These are phyloP conservation scores for Hecatera dysodea DNA, from an alignment of 2,888 invertebrate genomes.

Conservation along the genomic window DNA sequence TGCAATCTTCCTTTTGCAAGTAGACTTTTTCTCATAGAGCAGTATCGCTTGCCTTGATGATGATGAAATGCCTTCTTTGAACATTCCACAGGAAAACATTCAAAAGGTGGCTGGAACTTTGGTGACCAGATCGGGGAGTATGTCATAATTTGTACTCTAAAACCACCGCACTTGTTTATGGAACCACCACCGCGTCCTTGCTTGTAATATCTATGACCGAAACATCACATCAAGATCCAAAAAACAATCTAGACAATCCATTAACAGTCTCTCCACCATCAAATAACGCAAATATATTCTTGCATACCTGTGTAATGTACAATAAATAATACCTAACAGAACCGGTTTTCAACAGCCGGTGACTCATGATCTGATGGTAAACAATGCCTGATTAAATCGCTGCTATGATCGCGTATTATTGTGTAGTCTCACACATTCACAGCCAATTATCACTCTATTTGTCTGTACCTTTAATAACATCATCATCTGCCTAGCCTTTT, in stretches of 20 bases:
- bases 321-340: constrained; percentile 20
- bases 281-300: constrained; percentile 12
- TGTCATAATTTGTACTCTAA: too few species aligned
- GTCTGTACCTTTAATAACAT: not conserved
- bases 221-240: not conserved
- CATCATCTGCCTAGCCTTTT: too few species aligned
- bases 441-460: constrained; percentile 16
- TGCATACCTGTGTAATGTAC: constrained; percentile 38
- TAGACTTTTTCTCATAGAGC: too few species aligned
- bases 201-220: too few species aligned
- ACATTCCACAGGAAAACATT: not conserved
- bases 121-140: not conserved
- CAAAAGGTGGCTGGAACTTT: not conserved
- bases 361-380: constrained; percentile 51
- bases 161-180: too few species aligned
- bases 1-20: too few species aligned
- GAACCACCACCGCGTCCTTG: too few species aligned
- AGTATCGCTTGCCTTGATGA: too few species aligned
- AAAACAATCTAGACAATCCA: constrained; percentile 2
- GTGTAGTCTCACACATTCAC: constrained; percentile 44
- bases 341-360: constrained; percentile 47
- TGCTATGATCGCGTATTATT: constrained; percentile 16
- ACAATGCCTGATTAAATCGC: constrained; percentile 47
- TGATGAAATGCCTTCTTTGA: too few species aligned
- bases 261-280: constrained; percentile 15